Conservation (phyloP, 1,140 invertebrate genomes). For the Achroia grisella region DNA sequence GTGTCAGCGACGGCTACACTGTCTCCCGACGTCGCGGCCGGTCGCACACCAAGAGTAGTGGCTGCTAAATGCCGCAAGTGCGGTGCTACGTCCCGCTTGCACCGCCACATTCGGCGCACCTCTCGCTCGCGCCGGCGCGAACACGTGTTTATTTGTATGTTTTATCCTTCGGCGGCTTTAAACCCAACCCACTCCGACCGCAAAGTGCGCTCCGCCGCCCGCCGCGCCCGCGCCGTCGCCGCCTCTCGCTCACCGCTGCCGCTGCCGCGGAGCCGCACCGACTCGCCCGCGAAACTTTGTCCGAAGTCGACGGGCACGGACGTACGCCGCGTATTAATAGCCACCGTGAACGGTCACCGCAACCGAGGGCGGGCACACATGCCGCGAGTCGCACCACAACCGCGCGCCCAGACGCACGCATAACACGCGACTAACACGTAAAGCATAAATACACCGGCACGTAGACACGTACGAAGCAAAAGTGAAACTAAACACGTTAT, state of each 20-base stretch:
- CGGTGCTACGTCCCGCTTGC: constrained; percentile 46
- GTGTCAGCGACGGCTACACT: background rate
- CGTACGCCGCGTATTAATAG: constrained; percentile 68
- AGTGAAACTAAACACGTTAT: constrained; percentile 21
- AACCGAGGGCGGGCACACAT: constrained; percentile 26
- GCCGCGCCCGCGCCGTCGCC: constrained; percentile 60
- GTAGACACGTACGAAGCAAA: constrained; percentile 22
- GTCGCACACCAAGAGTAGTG: constrained; percentile 30
- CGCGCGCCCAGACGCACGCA: constrained; percentile 48
- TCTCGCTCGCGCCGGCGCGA: constrained; percentile 72
- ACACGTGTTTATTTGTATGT: constrained; percentile 76
- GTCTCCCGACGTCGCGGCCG: constrained; percentile 13
- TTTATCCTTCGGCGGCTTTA: constrained; percentile 75
- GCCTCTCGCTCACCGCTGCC: constrained; percentile 61
- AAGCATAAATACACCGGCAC: constrained; percentile 7
- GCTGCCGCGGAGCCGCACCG: constrained; percentile 46
- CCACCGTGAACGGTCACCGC: constrained; percentile 58
- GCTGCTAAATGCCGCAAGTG: constrained; percentile 71
- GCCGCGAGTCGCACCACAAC: constrained; percentile 39
- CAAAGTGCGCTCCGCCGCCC: constrained; percentile 68
- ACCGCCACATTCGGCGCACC: constrained; percentile 29
- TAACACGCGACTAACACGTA: constrained; percentile 21
- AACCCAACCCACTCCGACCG: constrained; percentile 74
- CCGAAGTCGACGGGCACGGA: constrained; percentile 66
- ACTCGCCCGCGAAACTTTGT: constrained; percentile 68